Percentiles rank a stretch among this genome's conserved stretches.
Conservation (phyloP, 2,113 vertebrate species). For the Corythaixoides concolor region DNA sequence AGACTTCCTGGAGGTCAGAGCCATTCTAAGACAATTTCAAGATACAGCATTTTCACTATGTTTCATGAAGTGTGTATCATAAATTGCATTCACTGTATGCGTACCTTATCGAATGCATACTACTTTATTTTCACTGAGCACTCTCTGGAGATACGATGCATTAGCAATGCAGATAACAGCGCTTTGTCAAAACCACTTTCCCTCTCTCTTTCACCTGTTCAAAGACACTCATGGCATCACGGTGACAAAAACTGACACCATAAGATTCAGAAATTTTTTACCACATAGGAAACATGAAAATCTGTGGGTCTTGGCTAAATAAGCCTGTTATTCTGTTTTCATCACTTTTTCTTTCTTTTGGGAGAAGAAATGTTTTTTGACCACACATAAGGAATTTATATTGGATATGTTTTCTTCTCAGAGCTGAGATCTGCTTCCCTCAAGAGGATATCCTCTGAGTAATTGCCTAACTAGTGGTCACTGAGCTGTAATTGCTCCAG, state of each 20-base stretch:
- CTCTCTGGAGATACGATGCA: background rate
- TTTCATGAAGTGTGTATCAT: background rate
- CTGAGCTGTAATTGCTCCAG: constrained; percentile 30
- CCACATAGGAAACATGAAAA: background rate
- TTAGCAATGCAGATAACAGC: background rate
- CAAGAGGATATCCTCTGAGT: constrained; percentile 6
- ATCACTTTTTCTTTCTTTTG: background rate
- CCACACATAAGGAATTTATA: background rate
- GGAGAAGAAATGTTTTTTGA: background rate
- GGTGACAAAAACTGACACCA: background rate
- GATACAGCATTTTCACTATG: background rate
- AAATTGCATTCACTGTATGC: background rate
- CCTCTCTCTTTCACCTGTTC: background rate
- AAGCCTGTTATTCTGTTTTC: background rate
- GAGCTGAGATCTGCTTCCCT: background rate
- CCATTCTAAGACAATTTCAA: background rate
- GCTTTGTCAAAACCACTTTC: background rate
- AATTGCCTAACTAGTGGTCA: constrained; percentile 17
- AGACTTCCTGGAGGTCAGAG: background rate
- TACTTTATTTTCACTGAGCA: background rate
- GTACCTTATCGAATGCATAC: background rate
- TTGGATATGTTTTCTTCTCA: background rate
- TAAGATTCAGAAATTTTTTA: background rate
- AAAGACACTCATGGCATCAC: background rate
- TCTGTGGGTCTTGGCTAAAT: background rate